Conservation (phyloP, 2,113 vertebrate species). For the Pseudopodoces humilis region DNA sequence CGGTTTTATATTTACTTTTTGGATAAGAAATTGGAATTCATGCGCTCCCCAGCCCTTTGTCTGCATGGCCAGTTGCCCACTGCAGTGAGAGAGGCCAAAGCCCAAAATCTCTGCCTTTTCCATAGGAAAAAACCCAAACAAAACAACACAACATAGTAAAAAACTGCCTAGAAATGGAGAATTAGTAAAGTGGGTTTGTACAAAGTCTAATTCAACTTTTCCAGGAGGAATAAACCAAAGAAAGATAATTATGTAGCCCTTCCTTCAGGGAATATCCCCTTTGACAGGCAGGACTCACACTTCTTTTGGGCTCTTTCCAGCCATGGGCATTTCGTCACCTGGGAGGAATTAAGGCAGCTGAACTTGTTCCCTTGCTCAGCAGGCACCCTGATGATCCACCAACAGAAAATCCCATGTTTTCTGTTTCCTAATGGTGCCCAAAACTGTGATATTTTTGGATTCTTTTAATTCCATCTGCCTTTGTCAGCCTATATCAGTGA, state of each 20-base stretch:
- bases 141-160: neutral
- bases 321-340: neutral
- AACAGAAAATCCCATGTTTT: neutral
- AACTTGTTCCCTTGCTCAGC: neutral
- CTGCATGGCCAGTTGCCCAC: accelerated
- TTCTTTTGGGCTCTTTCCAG: neutral
- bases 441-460: neutral
- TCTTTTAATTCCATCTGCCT: neutral
- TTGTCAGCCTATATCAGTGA: neutral
- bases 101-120: neutral
- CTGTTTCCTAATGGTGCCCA: neutral
- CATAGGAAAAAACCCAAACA: neutral
- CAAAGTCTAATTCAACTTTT: neutral
- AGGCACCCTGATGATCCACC: neutral
- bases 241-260: neutral
- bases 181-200: neutral
- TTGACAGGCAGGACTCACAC: neutral
- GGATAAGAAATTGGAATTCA: neutral
- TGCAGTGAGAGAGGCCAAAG: neutral
- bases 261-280: neutral
- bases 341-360: neutral
- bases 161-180: neutral
- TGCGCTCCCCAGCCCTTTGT: neutral
- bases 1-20: neutral
- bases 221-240: neutral